Conservation (phyloP, 2,797 vertebrate species). For the Alauda arvensis region DNA sequence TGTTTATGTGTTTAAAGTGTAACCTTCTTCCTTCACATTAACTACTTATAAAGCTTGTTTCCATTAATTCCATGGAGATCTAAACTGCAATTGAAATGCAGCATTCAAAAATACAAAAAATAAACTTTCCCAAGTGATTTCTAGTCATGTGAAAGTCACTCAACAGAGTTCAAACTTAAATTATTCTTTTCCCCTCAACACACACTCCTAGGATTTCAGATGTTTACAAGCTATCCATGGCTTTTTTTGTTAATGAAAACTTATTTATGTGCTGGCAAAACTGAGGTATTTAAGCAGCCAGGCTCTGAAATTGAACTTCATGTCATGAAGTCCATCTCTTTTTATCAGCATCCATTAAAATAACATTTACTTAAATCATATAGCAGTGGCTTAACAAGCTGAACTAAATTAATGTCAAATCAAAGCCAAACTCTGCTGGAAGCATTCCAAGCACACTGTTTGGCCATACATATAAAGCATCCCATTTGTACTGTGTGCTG, state of each 20-base stretch:
- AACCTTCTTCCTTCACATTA: neutral
- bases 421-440: conserved; percentile 15
- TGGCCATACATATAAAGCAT: neutral
- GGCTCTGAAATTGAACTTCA: neutral
- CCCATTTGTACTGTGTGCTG: neutral
- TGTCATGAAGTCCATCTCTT: neutral
- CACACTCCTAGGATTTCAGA: neutral
- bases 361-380: conserved; percentile 21
- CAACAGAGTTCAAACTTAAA: neutral
- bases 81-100: neutral
- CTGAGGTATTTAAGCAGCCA: neutral
- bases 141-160: neutral
- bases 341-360: conserved; percentile 30
- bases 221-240: neutral
- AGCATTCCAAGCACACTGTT: neutral
- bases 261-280: neutral
- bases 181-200: neutral
- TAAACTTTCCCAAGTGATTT: neutral
- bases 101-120: neutral
- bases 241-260: neutral
- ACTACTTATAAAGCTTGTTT: neutral
- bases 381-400: conserved; percentile 1
- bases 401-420: conserved; percentile 15
- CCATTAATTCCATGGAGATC: neutral
- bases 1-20: neutral